A percentile compares a stretch with the other conserved stretches of the same genome.
phyloP scores from a whole-genome alignment of 2,888 invertebrate species.

The Oasisia sp. region DNA sequence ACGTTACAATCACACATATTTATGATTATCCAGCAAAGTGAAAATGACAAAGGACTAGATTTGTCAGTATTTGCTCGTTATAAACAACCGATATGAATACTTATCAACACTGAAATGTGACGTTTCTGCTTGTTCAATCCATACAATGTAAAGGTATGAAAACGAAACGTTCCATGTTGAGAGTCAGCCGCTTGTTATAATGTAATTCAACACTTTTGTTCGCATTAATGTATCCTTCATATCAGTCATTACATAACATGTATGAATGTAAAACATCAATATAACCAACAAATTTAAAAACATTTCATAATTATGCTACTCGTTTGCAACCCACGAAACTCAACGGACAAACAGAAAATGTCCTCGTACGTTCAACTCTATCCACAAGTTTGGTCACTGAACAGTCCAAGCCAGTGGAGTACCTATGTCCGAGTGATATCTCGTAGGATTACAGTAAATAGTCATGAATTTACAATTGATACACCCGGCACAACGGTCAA shows the following conservation, averaged over 20 bases:
- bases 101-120: too few species aligned
- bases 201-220: neutral
- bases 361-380: neutral
- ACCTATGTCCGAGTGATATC: neutral
- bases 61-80: too few species aligned
- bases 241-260: neutral
- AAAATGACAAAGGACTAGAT: too few species aligned
- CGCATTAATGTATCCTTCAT: neutral
- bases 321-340: neutral
- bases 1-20: too few species aligned
- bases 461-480: too few species aligned
- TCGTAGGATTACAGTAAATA: too few species aligned
- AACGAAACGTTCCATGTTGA: neutral
- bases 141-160: neutral
- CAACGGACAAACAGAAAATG: neutral
- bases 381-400: neutral
- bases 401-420: neutral
- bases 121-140: too few species aligned
- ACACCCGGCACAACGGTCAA: too few species aligned
- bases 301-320: neutral
- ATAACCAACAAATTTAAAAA: neutral
- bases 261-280: neutral
- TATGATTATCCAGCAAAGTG: too few species aligned
- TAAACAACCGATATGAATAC: too few species aligned
- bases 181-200: neutral